Evolutionary conservation across 2,888 invertebrate genomes (phyloP).

Genomic region (Tetragonula carbonaria): DNA sequence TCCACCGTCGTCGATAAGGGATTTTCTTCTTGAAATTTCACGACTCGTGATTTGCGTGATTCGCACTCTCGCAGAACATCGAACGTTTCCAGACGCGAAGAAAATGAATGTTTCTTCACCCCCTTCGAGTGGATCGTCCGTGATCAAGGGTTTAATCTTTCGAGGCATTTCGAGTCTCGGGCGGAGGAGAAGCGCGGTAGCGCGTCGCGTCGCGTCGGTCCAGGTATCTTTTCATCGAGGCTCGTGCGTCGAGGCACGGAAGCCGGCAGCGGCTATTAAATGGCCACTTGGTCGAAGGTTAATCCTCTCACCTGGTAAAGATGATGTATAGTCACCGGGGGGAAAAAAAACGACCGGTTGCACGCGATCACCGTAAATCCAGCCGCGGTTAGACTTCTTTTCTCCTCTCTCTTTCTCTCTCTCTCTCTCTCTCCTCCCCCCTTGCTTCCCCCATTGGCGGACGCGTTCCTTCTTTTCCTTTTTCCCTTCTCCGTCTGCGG

Average conservation of each 20-base stretch:
- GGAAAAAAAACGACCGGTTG: slow-evolving; percentile 36
- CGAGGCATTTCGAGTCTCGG: not conserved
- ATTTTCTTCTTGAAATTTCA: too few relatives aligned
- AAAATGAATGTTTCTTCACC: too few relatives aligned
- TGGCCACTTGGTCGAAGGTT: slow-evolving; percentile 58
- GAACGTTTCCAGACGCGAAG: too few relatives aligned
- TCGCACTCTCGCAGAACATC: too few relatives aligned
- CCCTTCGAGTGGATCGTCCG: not conserved
- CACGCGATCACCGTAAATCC: slow-evolving; percentile 65
- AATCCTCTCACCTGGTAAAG: slow-evolving; percentile 63
- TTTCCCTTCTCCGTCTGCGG: too few relatives aligned
- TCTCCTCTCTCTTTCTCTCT: slow-evolving; percentile 18
- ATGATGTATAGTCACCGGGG: slow-evolving; percentile 53
- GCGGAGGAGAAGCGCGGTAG: not conserved
- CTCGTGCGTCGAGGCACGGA: slow-evolving; percentile 27
- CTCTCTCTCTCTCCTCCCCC: slow-evolving; percentile 6
- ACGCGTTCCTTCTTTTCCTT: slow-evolving; percentile 43
- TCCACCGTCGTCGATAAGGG: too few relatives aligned
- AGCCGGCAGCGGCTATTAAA: slow-evolving; percentile 53
- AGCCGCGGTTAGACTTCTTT: slow-evolving; percentile 43
- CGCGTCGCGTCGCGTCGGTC: not conserved
- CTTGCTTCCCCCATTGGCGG: not conserved
- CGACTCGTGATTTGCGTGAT: too few relatives aligned
- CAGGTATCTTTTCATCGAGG: slow-evolving; percentile 15
- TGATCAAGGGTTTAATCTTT: not conserved